phyloP scores from a whole-genome alignment of 2,797 vertebrate species.

The Fistularia commersonii region DNA sequence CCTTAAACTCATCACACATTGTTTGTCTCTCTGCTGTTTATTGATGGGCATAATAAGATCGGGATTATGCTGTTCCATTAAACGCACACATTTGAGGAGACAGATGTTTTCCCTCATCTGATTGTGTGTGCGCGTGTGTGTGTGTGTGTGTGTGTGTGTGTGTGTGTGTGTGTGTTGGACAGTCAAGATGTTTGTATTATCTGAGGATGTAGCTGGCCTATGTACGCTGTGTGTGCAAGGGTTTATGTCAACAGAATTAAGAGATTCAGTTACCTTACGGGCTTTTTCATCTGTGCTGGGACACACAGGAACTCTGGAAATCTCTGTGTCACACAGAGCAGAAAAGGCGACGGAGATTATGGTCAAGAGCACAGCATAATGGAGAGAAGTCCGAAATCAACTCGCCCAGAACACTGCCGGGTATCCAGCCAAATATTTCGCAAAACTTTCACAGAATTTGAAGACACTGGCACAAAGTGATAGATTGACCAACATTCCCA shows the following conservation, averaged over 20 bases:
- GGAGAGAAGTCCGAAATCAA: too few species aligned
- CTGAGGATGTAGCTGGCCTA: constrained; percentile 20
- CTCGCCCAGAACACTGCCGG: too few species aligned
- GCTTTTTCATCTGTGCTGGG: constrained; percentile 37
- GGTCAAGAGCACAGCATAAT: background rate
- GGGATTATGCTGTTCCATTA: constrained; percentile 6
- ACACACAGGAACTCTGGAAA: constrained; percentile 34
- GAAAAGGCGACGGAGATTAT: constrained; percentile 1
- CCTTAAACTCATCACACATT: constrained; percentile 17
- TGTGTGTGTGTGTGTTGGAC: constrained; percentile 8
- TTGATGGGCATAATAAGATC: constrained; percentile 38
- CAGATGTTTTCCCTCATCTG: constrained; percentile 37
- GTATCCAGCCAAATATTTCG: too few species aligned
- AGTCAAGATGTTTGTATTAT: constrained; percentile 43
- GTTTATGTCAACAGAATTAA: constrained; percentile 50
- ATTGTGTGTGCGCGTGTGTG: constrained; percentile 13
- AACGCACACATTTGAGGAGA: background rate
- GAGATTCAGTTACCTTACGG: constrained; percentile 42
- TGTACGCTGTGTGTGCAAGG: constrained; percentile 25
- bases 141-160: constrained; percentile 8
- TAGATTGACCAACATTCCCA: too few species aligned
- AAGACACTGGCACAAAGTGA: too few species aligned
- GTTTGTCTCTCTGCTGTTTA: constrained; percentile 29
- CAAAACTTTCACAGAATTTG: too few species aligned
- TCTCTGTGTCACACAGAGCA: constrained; percentile 22